These are phyloP conservation scores for Sycobia sp. DNA, from an alignment of 1,140 invertebrate species.

Conservation along the genomic window DNA sequence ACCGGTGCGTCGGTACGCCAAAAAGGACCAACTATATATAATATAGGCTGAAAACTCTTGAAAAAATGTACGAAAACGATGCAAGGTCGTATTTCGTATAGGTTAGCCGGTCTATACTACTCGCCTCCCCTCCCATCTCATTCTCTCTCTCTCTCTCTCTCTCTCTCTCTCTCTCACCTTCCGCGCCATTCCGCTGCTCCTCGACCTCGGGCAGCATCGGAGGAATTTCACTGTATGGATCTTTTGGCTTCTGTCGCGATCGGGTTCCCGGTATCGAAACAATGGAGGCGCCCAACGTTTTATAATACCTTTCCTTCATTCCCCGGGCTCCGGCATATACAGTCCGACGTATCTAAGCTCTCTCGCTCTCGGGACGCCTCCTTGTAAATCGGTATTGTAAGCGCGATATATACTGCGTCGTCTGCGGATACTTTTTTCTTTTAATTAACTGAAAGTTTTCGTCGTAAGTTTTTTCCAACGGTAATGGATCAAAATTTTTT, in stretches of 20 bases:
- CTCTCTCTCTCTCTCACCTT: neutral
- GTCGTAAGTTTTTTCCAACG: too few species aligned
- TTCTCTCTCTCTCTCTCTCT: neutral
- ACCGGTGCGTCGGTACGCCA: constrained; percentile 2
- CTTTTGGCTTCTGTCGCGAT: constrained; percentile 22
- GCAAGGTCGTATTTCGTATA: constrained; percentile 47
- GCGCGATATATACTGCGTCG: too few species aligned
- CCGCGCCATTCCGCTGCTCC: too few species aligned
- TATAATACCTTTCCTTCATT: too few species aligned
- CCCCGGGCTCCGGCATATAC: too few species aligned
- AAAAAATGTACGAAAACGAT: constrained; percentile 43
- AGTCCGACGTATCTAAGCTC: too few species aligned
- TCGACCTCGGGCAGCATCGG: neutral
- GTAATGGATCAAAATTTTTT: too few species aligned
- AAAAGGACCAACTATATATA: too few species aligned
- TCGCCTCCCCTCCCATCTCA: neutral
- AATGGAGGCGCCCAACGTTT: constrained; percentile 15
- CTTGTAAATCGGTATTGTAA: too few species aligned
- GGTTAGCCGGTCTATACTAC: constrained; percentile 13
- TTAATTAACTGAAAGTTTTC: too few species aligned
- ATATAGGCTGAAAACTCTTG: constrained; percentile 25
- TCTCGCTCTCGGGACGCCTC: too few species aligned
- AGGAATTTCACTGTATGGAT: neutral
- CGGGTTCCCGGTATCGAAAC: constrained; percentile 25
- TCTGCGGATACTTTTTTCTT: too few species aligned